Evolutionary conservation across 64 coral and sea anemone species (phyloP), one percentile per base, ranked within the genome.

Genomic region (Platygyra sinensis): DNA sequence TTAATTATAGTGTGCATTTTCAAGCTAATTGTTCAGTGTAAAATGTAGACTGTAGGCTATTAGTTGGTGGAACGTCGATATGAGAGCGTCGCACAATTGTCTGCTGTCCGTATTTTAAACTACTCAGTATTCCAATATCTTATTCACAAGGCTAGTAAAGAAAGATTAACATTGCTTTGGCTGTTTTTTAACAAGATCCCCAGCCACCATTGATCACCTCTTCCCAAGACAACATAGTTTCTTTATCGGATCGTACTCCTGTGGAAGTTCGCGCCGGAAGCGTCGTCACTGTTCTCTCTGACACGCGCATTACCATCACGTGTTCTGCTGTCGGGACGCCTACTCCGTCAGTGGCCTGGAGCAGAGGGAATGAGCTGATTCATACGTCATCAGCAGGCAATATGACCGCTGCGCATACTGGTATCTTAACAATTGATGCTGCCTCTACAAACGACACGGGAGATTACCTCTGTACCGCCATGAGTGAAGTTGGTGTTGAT

Each of bases 311-410:
- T 50, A 76, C 81, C 6, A 65, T 92, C 61, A 69, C 17, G 20
- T 92, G 90, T 22, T 77, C 74, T 77, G 90, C 86, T 51, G 39
- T 87, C 62, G 90, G 90, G 32, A 54, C 86, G 28, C 90, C 90
- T 25, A 80, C 31, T 27, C 90, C 90, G 25, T 46, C 90, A 64
- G 30, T 92, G 17, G 64, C 90, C 18, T 92, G 90, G 90, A 92
- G 42, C 63, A 46, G 60, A 87, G 90, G 75, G 64, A 39, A 85
- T 4, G 5, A 85, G 63, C 63, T 72, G 33, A 67, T 85, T 63
- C 81, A 27, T 51, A 85, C 62, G 32, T 25, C 79, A 36, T 77
- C 46, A 52, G 2, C 5, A 52, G 75, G 9, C 75, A 77, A 52
- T 38, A 77, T 20, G 39, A 52, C 33, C 3, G 15, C 2, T n/a